Base-by-base conservation (phyloP, 2,113 vertebrate genomes). In the Anolis sagrei region DNA sequence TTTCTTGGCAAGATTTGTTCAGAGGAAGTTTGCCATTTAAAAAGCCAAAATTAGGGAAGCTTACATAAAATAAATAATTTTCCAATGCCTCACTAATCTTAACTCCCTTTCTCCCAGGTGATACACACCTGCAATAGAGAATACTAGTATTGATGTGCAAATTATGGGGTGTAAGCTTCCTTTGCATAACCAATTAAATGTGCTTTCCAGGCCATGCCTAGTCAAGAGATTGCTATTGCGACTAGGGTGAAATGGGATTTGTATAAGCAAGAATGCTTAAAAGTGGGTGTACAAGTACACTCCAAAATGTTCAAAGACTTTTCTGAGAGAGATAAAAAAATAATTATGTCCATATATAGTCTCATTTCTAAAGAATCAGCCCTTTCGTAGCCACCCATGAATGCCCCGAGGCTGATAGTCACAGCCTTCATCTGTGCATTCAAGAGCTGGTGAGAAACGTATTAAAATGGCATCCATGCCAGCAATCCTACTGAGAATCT, bases 401-500 rank as follows among this genome's bases (percentile, higher is more conserved):
- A 49, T 2, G 18, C 29, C 25, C 61, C 61, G 34, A 36, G 8
- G 21, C 80, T 36, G 34, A 25, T 11, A 39, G 49, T 54, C 23
- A 32, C 23, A 27, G 10, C n/a, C 19, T 36, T 81, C 48, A 48
- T 27, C 13, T 77, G 18, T 27, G 4, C 4, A 29, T 27, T 34
- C 29, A 58, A 29, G 51, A 51, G 44, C 74, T 51, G 74, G 29
- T 1, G 23, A 54, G 32, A 77, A 5, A 18, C 68, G 58, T 82
- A 16, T 82, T 82, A 74, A 82, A 82, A 82, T 77, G 69, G 11
- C 51, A 73, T 39, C 69, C 5, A 16, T 61, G 14, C 51, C 73
- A 82, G 14, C 34, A 39, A 16, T 27, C 21, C 49, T 27, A 21
- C 48, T 58, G 76, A 58, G 76, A 54, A 77, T 29, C 49, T 77